These are phyloP conservation scores for Nemotelus nigrinus DNA, from an alignment of 2,888 invertebrate genomes.

Conservation along the genomic window DNA sequence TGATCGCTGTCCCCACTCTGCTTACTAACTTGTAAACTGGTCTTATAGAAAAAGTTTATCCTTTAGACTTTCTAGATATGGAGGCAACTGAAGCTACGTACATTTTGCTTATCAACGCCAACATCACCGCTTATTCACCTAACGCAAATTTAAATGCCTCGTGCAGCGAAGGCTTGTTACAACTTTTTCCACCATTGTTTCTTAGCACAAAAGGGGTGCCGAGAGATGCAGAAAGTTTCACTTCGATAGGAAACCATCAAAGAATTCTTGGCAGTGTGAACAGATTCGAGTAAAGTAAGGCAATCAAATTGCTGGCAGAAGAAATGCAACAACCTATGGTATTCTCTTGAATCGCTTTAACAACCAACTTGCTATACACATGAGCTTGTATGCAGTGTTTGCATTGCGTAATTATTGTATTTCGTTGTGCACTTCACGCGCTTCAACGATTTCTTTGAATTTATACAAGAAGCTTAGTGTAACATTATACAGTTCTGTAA, in stretches of 20 bases:
- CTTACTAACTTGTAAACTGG: too few species aligned
- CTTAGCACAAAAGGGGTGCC: conserved; percentile 4
- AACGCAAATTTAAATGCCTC: conserved; percentile 3
- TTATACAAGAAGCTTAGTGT: conserved; percentile 14
- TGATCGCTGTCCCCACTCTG: too few species aligned
- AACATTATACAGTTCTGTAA: conserved; percentile 20
- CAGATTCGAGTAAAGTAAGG: not conserved
- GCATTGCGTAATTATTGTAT: conserved; percentile 22
- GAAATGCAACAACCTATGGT: conserved; percentile 14
- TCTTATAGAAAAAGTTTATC: too few species aligned
- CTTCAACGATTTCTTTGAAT: conserved; percentile 26
- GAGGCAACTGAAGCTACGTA: too few species aligned
- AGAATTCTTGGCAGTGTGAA: conserved; percentile 19
- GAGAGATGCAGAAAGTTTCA: not conserved
- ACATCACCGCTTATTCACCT: not conserved
- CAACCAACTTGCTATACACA: not conserved
- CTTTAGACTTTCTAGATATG: too few species aligned
- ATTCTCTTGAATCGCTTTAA: conserved; percentile 26
- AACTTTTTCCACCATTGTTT: conserved; percentile 12
- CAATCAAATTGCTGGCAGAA: not conserved
- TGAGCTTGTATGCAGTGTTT: too few species aligned
- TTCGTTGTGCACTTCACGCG: conserved; percentile 22
- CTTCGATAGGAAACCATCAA: conserved; percentile 22
- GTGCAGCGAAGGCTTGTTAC: conserved; percentile 14
- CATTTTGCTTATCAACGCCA: not conserved